Evolutionary conservation across 2,797 vertebrate species (phyloP), one percentile per base, ranked within the genome.

Genomic region (Bufotes viridis): DNA sequence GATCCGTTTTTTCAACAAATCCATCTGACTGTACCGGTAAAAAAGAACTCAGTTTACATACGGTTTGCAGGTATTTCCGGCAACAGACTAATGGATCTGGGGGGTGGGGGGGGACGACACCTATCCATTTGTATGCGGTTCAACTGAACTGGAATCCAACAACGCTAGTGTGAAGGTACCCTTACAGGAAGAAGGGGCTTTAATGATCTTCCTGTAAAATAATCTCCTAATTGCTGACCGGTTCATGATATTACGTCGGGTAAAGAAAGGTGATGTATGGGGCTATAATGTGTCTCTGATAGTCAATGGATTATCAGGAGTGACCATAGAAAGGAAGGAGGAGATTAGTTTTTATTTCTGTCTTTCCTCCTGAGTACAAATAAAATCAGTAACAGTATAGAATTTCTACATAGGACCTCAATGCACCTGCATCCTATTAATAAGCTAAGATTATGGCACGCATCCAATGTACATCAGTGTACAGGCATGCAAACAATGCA

Each of bases 351-450:
- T 63, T 81, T 81, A 81, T 63, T 63, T 81, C 29, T 49, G 58
- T 34, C 53, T 65, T 81, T 81, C 34, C 79, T 61, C 20, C 34
- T n/a, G 79, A 15, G 60, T n/a, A 26, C 12, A 83, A 70, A 70
- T 74, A 78, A 55, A 82, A 75, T 69, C 69, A 60, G 49, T 78
- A 82, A 60, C 53, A 81, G 24, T 11, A 49, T 24, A 65, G 26
- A 63, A 69, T 65, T 82, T 72, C 70, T 78, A 12, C 22, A 20
- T 8, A 6, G n/a, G 17, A 60, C 24, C 18, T 57, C 22, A 58
- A 67, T 67, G 51, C 88, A 86, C 84, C 83, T 86, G 83, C 70
- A 49, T 76, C 55, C 60, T 86, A 80, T 86, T 86, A 89, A 58
- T 78, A 81, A 58, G 26, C 63, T 82, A 22, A 82, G 63, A 82